Percentiles rank a stretch among this genome's conserved stretches.
Conservation (phyloP, 2,888 invertebrate species). For the Caenorhabditis imperialis region DNA sequence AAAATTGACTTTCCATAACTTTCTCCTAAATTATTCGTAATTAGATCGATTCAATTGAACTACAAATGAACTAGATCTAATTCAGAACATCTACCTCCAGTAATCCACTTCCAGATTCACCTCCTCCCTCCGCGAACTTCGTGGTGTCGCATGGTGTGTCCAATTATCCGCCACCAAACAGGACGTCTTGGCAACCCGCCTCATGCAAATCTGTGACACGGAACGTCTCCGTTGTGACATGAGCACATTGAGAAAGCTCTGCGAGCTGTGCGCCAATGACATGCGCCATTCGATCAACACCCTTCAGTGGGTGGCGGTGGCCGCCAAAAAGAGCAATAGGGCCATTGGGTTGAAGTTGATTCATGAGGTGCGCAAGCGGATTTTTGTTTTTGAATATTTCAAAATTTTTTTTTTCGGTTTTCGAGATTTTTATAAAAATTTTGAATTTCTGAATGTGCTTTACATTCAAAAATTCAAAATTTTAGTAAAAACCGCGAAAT, state of each 20-base stretch:
- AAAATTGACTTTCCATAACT: background rate
- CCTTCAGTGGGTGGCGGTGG: constrained; percentile 50
- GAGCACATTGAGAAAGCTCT: constrained; percentile 36
- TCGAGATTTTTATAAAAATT: no score
- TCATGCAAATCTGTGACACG: constrained; percentile 81
- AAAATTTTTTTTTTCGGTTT: constrained; percentile 9
- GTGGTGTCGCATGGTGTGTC: constrained; percentile 86
- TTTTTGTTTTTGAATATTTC: no score
- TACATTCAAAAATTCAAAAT: no score
- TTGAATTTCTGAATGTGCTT: no score
- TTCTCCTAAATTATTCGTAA: background rate
- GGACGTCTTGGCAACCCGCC: constrained; percentile 82
- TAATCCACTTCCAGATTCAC: constrained; percentile 78
- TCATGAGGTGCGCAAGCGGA: no score
- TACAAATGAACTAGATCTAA: background rate
- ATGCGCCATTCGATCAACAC: constrained; percentile 55
- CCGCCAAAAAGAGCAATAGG: constrained; percentile 25
- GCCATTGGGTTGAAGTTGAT: constrained; percentile 33
- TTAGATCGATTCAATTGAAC: constrained; percentile 2
- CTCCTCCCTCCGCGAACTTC: constrained; percentile 87
- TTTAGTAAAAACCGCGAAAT: no score
- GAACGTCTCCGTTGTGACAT: constrained; percentile 81
- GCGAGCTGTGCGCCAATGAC: constrained; percentile 50
- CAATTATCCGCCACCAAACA: constrained; percentile 79
- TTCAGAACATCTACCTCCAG: background rate